Conservation (phyloP, 2,797 vertebrate species). For the Salmo trutta region DNA sequence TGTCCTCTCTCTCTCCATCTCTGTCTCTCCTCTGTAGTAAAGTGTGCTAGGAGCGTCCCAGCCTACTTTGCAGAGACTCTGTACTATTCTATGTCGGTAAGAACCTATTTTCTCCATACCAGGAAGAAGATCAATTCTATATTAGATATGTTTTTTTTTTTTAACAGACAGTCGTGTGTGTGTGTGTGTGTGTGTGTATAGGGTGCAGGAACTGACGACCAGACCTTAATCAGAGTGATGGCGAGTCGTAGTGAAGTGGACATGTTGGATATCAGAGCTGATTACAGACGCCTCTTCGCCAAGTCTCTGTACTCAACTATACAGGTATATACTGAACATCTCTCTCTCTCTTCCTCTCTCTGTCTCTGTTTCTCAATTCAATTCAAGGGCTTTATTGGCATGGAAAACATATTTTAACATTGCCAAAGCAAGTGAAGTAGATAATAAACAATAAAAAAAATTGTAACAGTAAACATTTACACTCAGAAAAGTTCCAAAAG, state of each 20-base stretch:
- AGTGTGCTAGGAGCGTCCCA: constrained; percentile 87
- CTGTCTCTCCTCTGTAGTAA: constrained; percentile 76
- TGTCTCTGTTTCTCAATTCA: too few relatives aligned
- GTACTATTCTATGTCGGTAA: constrained; percentile 88
- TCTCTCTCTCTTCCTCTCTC: too few relatives aligned
- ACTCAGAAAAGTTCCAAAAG: too few relatives aligned
- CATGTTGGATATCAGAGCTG: constrained; percentile 84
- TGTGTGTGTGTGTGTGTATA: constrained; percentile 10
- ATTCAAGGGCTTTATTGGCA: too few relatives aligned
- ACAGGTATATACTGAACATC: constrained; percentile 71
- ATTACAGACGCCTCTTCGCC: constrained; percentile 84
- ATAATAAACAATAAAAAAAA: too few relatives aligned
- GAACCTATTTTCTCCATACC: neutral
- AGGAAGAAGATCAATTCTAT: too few relatives aligned
- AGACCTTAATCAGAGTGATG: constrained; percentile 88
- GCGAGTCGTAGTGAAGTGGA: constrained; percentile 90
- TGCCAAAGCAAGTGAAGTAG: too few relatives aligned
- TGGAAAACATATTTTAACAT: too few relatives aligned
- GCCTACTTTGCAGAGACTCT: constrained; percentile 91
- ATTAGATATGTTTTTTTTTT: neutral
- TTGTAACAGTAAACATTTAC: too few relatives aligned
- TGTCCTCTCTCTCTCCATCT: too few relatives aligned
- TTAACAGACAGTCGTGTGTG: too few relatives aligned
- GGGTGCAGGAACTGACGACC: constrained; percentile 89
- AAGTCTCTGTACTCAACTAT: constrained; percentile 87